Base-by-base conservation (phyloP, 2,797 vertebrate genomes). In the Epinephelus awoara region DNA sequence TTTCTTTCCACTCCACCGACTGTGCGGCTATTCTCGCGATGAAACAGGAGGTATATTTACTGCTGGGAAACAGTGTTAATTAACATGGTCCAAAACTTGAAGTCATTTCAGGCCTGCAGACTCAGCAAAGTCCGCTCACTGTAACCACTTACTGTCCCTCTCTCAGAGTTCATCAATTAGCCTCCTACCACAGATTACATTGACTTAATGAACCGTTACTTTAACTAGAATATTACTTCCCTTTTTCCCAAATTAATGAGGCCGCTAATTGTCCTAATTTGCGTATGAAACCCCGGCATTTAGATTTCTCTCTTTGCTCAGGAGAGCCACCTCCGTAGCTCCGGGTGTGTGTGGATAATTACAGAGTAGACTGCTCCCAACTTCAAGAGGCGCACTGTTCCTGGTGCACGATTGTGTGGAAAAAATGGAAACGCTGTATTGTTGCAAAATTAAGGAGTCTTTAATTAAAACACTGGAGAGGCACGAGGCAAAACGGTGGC, bases 261-360 rank as follows among this genome's bases (percentile, higher is more conserved):
- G 91, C 92, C 69, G 69, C 86, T 94, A 94, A 96, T 96, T 93
- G 92, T 80, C 75, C 90, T 94, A 89, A 95, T 94, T 95, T 93
- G 90, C 72, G 85, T 72, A 44, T 91, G 88, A 90, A 93, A 91
- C 79, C 90, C 89, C 58, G 75, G 80, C 85, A 90, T 93, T 93
- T 89, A 75, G 82, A 84, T 73, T 76, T 84, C 73, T 82, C 75
- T 73, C 85, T 84, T 51, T 77, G 83, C 81, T 79, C 87, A 66
- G 74, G 64, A 58, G 79, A 89, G 78, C 69, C 89, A 91, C 91
- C 90, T 92, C 92, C 88, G 82, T 89, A 77, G 92, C 93, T 94
- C 42, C 70, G 92, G 92, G 91, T 93, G 89, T 80, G 85, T 81
- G 82, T n/a, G 75, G 83, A 88, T 95, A 95, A 96, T 96, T 94